These are phyloP conservation scores for Heliothis virescens DNA, from an alignment of 1,140 invertebrate genomes.

Conservation along the genomic window DNA sequence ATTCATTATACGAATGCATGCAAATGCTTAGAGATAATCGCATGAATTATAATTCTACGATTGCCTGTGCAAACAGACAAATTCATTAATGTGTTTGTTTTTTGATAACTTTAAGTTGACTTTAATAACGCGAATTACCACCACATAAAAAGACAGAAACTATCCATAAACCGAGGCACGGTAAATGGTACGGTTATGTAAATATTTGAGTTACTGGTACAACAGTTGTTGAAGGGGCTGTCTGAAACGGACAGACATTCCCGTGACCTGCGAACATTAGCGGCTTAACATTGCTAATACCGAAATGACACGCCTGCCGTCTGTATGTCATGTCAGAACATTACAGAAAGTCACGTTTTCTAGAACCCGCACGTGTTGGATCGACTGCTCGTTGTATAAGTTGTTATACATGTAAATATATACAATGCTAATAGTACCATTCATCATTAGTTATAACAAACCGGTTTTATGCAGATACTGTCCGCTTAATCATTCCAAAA, in stretches of 20 bases:
- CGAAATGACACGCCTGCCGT: neutral
- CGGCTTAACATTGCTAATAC: neutral
- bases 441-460: neutral
- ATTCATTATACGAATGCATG: no score
- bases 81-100: no score
- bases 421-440: neutral
- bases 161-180: no score
- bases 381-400: neutral
- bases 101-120: no score
- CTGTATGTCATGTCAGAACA: neutral
- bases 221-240: neutral
- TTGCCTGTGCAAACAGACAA: no score
- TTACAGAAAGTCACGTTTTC: slow-evolving; percentile 15
- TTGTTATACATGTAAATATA: neutral
- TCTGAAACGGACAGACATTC: neutral
- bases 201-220: neutral
- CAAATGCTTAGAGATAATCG: no score
- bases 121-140: no score
- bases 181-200: no score
- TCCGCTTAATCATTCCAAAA: neutral
- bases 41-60: no score
- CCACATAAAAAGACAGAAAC: no score
- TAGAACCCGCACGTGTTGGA: neutral
- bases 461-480: slow-evolving; percentile 1
- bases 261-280: neutral